Percentiles rank a stretch among this genome's conserved stretches.
These are phyloP conservation scores for Apotomis betuletana DNA, from an alignment of 2,888 invertebrate species.

Conservation along the genomic window DNA sequence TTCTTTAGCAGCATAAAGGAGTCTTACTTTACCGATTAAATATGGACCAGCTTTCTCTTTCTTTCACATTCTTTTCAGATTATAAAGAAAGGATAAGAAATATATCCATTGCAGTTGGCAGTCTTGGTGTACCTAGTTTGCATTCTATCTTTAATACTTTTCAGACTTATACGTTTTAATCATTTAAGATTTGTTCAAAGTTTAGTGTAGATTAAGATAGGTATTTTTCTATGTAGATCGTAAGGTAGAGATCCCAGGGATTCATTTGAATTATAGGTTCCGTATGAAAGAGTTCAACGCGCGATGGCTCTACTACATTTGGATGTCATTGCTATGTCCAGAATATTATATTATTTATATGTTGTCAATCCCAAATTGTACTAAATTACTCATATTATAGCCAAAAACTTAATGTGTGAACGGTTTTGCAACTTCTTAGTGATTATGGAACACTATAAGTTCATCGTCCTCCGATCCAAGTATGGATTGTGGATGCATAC, in stretches of 20 bases:
- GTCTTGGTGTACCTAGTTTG: conserved; percentile 19
- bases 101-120: background rate
- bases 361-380: too few relatives aligned
- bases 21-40: conserved; percentile 62
- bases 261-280: conserved; percentile 15
- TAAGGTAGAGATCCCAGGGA: background rate
- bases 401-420: too few relatives aligned
- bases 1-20: conserved; percentile 41
- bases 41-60: conserved; percentile 58
- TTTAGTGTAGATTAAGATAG: background rate
- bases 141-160: conserved; percentile 2
- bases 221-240: background rate
- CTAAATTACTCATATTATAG: too few relatives aligned
- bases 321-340: too few relatives aligned
- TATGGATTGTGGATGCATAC: too few relatives aligned
- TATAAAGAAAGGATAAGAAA: conserved; percentile 12
- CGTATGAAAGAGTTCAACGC: conserved; percentile 40
- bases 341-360: too few relatives aligned
- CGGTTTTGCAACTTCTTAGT: too few relatives aligned
- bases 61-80: conserved; percentile 47
- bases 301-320: background rate
- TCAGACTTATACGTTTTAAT: background rate
- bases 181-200: background rate
- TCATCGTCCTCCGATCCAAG: too few relatives aligned
- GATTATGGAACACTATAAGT: too few relatives aligned